These are phyloP conservation scores for Pseudochirops corinnae DNA, from an alignment of 2,797 vertebrate species.

Conservation along the genomic window DNA sequence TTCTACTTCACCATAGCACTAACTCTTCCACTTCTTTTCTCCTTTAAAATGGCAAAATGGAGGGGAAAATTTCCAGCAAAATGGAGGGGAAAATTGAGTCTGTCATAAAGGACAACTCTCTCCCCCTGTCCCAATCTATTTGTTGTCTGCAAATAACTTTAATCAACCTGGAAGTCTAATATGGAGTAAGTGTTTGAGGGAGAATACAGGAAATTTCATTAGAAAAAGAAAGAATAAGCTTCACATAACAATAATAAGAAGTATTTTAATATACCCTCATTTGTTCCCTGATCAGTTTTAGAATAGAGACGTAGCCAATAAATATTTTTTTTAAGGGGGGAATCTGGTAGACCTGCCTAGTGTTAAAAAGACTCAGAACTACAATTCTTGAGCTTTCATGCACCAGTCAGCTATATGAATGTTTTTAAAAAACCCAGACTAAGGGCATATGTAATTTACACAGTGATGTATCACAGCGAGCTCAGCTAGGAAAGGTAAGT, in stretches of 20 bases:
- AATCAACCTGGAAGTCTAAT: slow-evolving; percentile 65
- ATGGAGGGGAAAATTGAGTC: slow-evolving; percentile 75
- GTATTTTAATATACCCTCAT: slow-evolving; percentile 63
- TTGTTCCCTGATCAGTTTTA: slow-evolving; percentile 31
- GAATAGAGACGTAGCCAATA: slow-evolving; percentile 26
- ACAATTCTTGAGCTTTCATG: slow-evolving; percentile 72
- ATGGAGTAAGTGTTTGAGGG: slow-evolving; percentile 60
- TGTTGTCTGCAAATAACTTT: slow-evolving; percentile 67
- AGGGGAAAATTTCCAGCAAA: slow-evolving; percentile 70
- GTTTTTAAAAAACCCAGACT: slow-evolving; percentile 67
- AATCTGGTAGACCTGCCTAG: slow-evolving; percentile 14
- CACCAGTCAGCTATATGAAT: slow-evolving; percentile 78
- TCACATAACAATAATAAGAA: slow-evolving; percentile 67
- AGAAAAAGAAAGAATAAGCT: slow-evolving; percentile 67
- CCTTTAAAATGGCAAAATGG: slow-evolving; percentile 30
- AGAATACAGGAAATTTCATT: slow-evolving; percentile 54
- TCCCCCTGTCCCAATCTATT: slow-evolving; percentile 10
- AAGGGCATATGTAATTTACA: slow-evolving; percentile 83
- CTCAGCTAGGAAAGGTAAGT: slow-evolving; percentile 68
- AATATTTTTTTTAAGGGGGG: background rate
- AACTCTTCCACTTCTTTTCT: background rate
- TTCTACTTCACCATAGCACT: background rate
- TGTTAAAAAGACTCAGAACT: slow-evolving; percentile 10
- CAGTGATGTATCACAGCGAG: slow-evolving; percentile 76
- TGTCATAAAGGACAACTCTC: slow-evolving; percentile 57